Conservation (phyloP, 2,888 invertebrate genomes). For the Ypsolopha scabrella region DNA sequence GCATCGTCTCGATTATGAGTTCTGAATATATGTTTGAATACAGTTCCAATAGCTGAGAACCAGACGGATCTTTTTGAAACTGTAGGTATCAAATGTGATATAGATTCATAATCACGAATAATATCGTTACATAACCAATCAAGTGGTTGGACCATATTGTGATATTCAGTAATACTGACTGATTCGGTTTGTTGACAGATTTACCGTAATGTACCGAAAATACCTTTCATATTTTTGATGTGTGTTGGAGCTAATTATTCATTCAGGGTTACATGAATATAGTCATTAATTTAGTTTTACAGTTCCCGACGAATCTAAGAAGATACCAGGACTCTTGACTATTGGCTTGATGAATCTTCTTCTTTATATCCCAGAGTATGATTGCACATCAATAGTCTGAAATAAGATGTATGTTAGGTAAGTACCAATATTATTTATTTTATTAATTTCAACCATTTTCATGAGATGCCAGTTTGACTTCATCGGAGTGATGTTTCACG, state of each 20-base stretch:
- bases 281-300: constrained; percentile 10
- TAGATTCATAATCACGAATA: constrained; percentile 8
- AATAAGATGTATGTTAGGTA: constrained; percentile 4
- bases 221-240: constrained; percentile 13
- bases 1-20: no score
- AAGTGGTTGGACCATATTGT: constrained; percentile 8
- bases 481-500: constrained; percentile 7
- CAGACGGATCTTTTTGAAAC: constrained; percentile 12
- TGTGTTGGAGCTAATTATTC: constrained; percentile 11
- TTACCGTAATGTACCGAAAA: constrained; percentile 9
- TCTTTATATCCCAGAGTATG: not conserved
- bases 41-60: constrained; percentile 14
- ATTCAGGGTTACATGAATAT: constrained; percentile 11
- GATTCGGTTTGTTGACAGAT: constrained; percentile 9
- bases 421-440: constrained; percentile 1
- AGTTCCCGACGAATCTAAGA: constrained; percentile 13
- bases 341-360: not conserved
- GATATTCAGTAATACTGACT: constrained; percentile 3
- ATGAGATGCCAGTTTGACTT: constrained; percentile 10
- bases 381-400: not conserved
- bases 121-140: constrained; percentile 6
- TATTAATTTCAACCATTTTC: not conserved
- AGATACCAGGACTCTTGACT: constrained; percentile 11
- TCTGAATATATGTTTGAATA: constrained; percentile 15
- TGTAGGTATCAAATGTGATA: constrained; percentile 11